Percentiles rank a stretch among this genome's conserved stretches.
Evolutionary conservation across 2,113 vertebrate species (phyloP).

Genomic region (Oenanthe melanoleuca): DNA sequence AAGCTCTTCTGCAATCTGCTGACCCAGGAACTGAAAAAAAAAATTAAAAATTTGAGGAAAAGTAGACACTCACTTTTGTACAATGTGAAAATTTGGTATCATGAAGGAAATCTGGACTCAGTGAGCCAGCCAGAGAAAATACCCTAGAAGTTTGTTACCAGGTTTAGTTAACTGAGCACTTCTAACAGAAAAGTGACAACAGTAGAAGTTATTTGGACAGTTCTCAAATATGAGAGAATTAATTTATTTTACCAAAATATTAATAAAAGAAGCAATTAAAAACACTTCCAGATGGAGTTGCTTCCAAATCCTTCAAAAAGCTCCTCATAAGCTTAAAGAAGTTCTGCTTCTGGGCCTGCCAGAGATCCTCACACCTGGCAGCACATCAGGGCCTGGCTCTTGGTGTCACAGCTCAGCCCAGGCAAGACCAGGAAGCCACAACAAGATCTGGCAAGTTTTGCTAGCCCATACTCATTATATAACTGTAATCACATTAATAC

Average conservation of each 20-base stretch:
- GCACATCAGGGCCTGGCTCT: background rate
- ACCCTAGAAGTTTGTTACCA: background rate
- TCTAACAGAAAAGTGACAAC: background rate
- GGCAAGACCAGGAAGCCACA: background rate
- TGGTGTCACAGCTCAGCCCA: background rate
- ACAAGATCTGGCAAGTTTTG: background rate
- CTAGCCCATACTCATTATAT: background rate
- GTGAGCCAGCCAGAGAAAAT: background rate
- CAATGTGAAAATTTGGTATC: background rate
- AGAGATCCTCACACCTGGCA: background rate
- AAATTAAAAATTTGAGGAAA: background rate
- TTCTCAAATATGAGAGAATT: background rate
- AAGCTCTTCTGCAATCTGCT: slow-evolving; percentile 89
- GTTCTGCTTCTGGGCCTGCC: background rate
- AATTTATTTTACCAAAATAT: background rate
- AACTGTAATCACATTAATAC: background rate
- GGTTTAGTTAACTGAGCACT: background rate
- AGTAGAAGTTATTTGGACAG: background rate
- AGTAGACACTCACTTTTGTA: background rate
- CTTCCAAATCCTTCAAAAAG: background rate
- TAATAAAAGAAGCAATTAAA: background rate
- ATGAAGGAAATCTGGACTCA: background rate
- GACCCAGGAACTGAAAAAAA: slow-evolving; percentile 82
- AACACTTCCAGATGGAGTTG: background rate
- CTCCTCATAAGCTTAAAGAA: background rate